These are phyloP conservation scores for Porites lutea DNA, from an alignment of 64 coral and sea anemone genomes.

Conservation along the genomic window DNA sequence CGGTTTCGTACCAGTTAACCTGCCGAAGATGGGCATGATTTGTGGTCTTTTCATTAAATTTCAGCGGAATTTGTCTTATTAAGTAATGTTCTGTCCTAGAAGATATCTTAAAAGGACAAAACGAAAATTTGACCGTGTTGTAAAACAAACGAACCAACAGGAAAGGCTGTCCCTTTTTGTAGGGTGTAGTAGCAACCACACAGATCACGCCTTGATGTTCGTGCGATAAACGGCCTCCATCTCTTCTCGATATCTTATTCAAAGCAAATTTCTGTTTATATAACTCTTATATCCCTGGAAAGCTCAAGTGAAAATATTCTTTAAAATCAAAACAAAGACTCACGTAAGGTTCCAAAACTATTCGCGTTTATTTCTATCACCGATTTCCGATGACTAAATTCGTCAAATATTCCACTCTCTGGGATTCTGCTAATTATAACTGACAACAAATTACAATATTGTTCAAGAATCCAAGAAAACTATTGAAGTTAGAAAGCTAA, in stretches of 20 bases:
- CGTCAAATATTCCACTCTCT: not conserved
- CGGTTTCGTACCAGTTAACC: no score
- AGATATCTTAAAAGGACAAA: slow-evolving; percentile 31
- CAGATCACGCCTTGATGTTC: not conserved
- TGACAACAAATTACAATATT: not conserved
- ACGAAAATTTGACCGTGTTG: not conserved
- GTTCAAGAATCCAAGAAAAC: not conserved
- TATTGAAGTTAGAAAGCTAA: not conserved
- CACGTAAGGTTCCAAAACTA: not conserved
- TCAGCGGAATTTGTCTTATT: not conserved
- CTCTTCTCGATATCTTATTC: no score
- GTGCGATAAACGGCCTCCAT: not conserved
- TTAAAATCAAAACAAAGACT: not conserved
- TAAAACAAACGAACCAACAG: slow-evolving; percentile 16
- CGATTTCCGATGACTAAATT: slow-evolving; percentile 34
- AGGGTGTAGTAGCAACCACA: not conserved
- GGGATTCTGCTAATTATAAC: not conserved
- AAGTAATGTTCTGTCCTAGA: not conserved
- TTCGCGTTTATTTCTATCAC: not conserved
- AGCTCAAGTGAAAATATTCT: not conserved
- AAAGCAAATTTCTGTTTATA: slow-evolving; percentile 12
- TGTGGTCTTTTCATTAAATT: no score
- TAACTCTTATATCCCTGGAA: not conserved
- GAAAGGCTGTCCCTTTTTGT: not conserved
- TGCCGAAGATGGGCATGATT: no score